phyloP scores from a whole-genome alignment of 2,797 vertebrate genomes.

The Clamator glandarius region DNA sequence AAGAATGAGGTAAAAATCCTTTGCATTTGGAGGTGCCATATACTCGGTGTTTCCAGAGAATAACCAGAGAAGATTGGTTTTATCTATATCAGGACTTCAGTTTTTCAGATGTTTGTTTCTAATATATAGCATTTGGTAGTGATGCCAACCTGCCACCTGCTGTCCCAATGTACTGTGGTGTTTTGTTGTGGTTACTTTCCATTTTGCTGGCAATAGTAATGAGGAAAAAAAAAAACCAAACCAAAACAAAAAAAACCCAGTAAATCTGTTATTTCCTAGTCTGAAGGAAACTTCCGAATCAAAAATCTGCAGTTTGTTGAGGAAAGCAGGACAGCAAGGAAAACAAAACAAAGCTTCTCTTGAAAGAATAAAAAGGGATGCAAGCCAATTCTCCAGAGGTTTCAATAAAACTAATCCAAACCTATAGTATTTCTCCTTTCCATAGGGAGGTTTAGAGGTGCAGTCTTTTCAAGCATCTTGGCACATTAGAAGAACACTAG shows the following conservation, averaged over 20 bases:
- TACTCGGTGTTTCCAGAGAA: background rate
- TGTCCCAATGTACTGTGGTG: background rate
- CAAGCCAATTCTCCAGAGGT: background rate
- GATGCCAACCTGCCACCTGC: background rate
- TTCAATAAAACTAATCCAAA: constrained; percentile 1
- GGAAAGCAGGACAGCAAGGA: background rate
- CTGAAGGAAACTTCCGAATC: background rate
- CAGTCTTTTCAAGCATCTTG: background rate
- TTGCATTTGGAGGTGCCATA: background rate
- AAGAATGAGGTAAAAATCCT: constrained; percentile 33
- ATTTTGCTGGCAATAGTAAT: background rate
- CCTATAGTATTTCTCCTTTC: background rate
- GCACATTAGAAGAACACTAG: background rate
- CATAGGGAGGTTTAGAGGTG: background rate
- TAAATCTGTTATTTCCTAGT: background rate
- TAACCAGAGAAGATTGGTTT: background rate
- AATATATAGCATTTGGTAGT: background rate
- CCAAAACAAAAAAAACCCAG: no score
- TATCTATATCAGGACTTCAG: background rate
- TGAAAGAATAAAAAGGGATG: background rate
- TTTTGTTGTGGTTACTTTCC: background rate
- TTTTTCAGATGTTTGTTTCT: background rate
- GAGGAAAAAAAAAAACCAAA: background rate
- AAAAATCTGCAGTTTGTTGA: background rate
- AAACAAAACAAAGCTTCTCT: constrained; percentile 22